Conservation (phyloP, 2,113 vertebrate genomes). For the Amphiprion ocellaris region DNA sequence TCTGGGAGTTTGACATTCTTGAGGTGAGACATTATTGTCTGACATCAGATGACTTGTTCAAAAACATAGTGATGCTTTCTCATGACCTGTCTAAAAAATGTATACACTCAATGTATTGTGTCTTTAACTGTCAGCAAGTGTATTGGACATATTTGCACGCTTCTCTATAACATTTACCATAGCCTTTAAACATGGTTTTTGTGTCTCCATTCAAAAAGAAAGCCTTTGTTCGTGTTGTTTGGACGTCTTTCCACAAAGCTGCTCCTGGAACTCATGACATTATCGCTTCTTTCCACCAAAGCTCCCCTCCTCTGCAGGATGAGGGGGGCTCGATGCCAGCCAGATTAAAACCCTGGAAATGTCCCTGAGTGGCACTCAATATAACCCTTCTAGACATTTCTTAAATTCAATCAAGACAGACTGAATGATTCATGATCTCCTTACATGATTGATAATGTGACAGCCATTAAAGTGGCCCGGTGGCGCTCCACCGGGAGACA, state of each 20-base stretch:
- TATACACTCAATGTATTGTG: no score
- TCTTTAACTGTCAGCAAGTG: no score
- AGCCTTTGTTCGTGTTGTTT: background rate
- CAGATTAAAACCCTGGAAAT: conserved; percentile 60
- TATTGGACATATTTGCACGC: no score
- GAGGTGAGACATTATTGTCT: no score
- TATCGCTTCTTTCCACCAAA: background rate
- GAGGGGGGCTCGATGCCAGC: background rate
- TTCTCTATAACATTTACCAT: no score
- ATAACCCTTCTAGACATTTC: conserved; percentile 57
- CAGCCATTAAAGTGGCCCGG: conserved; percentile 34
- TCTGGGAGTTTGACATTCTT: no score
- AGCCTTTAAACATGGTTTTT: no score
- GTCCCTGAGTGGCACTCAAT: conserved; percentile 54
- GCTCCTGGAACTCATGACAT: conserved; percentile 15
- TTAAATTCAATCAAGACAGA: conserved; percentile 61
- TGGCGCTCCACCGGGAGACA: background rate
- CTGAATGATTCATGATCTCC: conserved; percentile 68
- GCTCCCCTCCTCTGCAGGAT: background rate
- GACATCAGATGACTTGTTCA: no score
- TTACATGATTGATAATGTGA: conserved; percentile 62
- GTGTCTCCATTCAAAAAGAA: no score
- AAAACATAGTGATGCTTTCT: no score
- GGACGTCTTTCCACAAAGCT: background rate
- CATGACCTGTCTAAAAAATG: no score